Conservation (phyloP, 2,113 vertebrate species). For the Plotosus lineatus region DNA sequence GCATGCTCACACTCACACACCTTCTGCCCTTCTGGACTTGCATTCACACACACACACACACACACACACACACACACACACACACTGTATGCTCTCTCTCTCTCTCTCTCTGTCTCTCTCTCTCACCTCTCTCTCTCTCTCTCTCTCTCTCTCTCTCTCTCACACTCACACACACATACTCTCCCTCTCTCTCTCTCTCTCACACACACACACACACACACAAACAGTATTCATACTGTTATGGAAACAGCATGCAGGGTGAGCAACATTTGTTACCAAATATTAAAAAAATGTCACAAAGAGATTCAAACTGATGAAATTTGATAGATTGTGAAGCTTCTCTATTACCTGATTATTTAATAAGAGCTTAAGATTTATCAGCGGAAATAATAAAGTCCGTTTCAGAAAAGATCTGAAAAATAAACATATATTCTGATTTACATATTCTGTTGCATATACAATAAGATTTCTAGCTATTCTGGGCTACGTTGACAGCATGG, state of each 20-base stretch:
- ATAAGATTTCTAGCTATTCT: not conserved
- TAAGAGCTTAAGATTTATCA: not conserved
- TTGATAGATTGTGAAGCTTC: too few species aligned
- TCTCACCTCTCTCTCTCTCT: too few species aligned
- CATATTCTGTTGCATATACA: not conserved
- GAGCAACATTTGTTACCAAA: too few species aligned
- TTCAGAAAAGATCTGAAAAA: not conserved
- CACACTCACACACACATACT: too few species aligned
- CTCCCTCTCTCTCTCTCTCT: too few species aligned
- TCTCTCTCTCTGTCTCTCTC: too few species aligned
- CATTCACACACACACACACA: conserved; percentile 20
- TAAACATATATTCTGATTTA: not conserved
- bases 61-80: conserved; percentile 9
- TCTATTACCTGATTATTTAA: not conserved
- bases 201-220: too few species aligned
- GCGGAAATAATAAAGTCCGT: not conserved
- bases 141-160: too few species aligned
- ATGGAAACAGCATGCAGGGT: too few species aligned
- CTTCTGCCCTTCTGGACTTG: conserved; percentile 8
- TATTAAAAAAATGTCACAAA: too few species aligned
- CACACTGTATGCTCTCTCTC: too few species aligned
- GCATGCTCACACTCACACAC: conserved; percentile 3
- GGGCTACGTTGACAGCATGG: not conserved
- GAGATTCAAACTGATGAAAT: not conserved
- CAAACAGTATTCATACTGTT: too few species aligned